A percentile compares a stretch with the other conserved stretches of the same genome.
Evolutionary conservation across 1,140 invertebrate genomes (phyloP).

Genomic region (Pomacea maculata): DNA sequence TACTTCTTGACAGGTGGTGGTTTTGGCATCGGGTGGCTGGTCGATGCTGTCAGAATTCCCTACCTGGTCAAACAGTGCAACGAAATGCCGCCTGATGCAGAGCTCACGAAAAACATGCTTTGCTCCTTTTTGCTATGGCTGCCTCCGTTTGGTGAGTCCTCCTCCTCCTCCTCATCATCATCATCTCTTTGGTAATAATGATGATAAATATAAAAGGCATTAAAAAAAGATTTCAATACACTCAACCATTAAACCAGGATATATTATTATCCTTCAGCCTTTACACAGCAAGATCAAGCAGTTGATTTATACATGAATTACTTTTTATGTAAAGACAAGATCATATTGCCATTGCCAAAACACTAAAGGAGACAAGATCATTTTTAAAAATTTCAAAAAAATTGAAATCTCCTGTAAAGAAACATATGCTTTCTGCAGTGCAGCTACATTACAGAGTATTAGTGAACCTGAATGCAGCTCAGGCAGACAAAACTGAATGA

Average conservation of each 20-base stretch:
- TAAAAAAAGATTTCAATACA: no score
- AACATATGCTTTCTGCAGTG: background rate
- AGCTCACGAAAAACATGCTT: background rate
- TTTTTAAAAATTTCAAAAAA: no score
- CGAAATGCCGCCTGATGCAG: slow-evolving; percentile 2
- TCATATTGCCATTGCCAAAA: no score
- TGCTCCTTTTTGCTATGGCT: background rate
- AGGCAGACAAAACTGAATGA: background rate
- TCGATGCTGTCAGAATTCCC: slow-evolving; percentile 45
- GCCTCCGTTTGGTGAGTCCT: background rate
- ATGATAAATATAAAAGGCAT: no score
- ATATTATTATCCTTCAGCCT: no score
- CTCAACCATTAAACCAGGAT: no score
- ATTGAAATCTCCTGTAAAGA: background rate
- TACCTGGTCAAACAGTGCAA: slow-evolving; percentile 40
- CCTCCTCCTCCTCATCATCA: no score
- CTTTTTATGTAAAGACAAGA: no score
- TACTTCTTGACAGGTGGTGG: slow-evolving; percentile 47
- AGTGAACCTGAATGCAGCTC: background rate
- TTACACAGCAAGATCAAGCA: no score
- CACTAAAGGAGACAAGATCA: no score
- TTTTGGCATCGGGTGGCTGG: slow-evolving; percentile 51
- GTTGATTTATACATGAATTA: no score
- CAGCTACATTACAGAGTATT: background rate
- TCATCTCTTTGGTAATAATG: no score